Base-by-base conservation (phyloP, 1,140 invertebrate species). In the Agrilus planipennis region DNA sequence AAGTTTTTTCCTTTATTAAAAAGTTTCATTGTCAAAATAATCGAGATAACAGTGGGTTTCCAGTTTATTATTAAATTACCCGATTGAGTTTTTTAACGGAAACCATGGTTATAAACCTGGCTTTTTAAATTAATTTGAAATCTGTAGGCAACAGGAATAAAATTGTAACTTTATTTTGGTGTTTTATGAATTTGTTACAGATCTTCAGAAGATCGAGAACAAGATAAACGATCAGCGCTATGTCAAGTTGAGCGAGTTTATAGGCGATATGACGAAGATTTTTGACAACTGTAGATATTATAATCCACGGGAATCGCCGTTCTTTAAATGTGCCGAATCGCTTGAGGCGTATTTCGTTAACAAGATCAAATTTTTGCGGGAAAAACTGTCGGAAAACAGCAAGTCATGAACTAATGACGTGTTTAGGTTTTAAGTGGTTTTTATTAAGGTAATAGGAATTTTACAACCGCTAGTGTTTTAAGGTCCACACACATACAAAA, bases 241-340 rank as follows among this genome's bases (percentile, higher is more conserved):
- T 60, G 79, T 79, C 53, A 86, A 81, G 56, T 69, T 98, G 38
- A 84, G 84, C 61, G 90, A 96, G 60, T 94, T 96, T 62, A 90
- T 96, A 54, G 88, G 89, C 58, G 92, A 97, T 61, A 90, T 96
- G 76, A 94, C 89, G 27, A 92, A 93, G 62, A 93, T 97, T 55
- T 96, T 97, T 68, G 92, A 98, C 64, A 98, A 98, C 65, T 96
- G 92, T 73, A 80, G 91, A 39, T 91, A 91, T 53, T 97, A 93
- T 64, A 97, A 97, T 70, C 85, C 90, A 20, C 84, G 85, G 56
- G 89, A 93, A 60, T 91, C 90, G 12, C 85, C 88, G 31, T 94
- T 96, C 63, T 94, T 85, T 64, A 87, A 90, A 52, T 94, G 89
- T 70, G 94, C 93, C 4, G 89, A 95, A 62, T 80, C 83, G 18